Evolutionary conservation across 2,113 vertebrate species (phyloP).

Genomic region (rabbit (Oryctolagus cuniculus)): DNA sequence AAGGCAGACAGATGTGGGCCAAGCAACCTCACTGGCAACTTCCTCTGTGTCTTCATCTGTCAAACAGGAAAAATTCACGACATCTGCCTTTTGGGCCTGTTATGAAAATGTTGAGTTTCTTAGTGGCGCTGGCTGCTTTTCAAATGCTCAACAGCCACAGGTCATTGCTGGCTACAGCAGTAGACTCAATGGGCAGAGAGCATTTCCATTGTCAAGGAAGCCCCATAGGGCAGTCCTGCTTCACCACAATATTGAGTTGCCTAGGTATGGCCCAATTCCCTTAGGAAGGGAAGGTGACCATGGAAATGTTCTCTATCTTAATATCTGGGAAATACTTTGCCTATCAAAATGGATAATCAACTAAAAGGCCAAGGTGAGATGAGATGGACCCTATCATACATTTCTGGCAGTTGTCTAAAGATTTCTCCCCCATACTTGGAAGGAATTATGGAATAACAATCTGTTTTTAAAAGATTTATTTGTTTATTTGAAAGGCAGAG

Average conservation of each 20-base stretch:
- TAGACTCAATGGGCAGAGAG: not conserved
- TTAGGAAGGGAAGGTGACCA: not conserved
- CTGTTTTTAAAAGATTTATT: no score
- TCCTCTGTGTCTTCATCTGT: slow-evolving; percentile 41
- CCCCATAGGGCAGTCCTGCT: no score
- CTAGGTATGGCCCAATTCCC: not conserved
- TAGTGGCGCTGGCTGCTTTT: not conserved
- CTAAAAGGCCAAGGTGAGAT: not conserved
- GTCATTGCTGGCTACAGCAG: not conserved
- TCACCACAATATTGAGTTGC: not conserved
- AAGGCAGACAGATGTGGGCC: not conserved
- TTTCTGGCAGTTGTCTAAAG: not conserved
- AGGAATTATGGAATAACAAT: not conserved
- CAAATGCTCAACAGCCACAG: not conserved
- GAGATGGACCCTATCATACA: not conserved
- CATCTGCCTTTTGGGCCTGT: not conserved
- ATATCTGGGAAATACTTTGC: not conserved
- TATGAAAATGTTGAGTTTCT: not conserved
- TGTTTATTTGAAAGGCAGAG: no score
- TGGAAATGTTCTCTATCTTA: not conserved
- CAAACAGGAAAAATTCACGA: not conserved
- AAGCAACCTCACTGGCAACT: not conserved
- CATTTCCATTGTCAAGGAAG: not conserved
- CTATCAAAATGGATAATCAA: not conserved
- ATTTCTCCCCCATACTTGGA: not conserved